Base-by-base conservation (phyloP, 2,113 vertebrate species). In the Chaenocephalus aceratus region DNA sequence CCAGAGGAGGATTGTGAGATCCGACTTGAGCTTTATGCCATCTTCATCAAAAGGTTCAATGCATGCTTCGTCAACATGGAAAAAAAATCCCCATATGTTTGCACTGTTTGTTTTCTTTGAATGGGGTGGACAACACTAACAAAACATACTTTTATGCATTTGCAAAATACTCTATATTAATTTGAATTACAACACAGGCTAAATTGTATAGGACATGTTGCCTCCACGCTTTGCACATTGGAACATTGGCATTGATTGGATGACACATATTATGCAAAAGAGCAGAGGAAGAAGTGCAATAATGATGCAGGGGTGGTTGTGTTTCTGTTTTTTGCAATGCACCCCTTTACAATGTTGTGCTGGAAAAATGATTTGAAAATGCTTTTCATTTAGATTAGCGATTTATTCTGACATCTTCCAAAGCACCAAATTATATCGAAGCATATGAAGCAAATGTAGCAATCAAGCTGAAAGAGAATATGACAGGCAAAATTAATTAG, bases 341-440 rank as follows among this genome's bases (percentile, higher is more conserved):
- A 80, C 59, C 23, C 12, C 21, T 61, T 58, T 61, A 51, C 58
- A 77, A 10, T 10, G 64, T 51, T 72, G 76, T 62, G 74, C 62
- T 62, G 2, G 59, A 75, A 86, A 41, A 77, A 89, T 77, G 54
- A 86, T 86, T 84, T 82, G 48, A 87, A 83, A 85, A 89, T 84
- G 83, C 59, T 77, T 87, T 89, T 89, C 85, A 75, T 82, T 88
- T 75, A 81, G 58, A 90, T 89, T 75, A 85, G 56, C 46, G 59
- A 80, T 83, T 82, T 16, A 56, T 69, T 60, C 16, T 82, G 88
- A 87, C 88, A 71, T 88, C 68, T 78, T 72, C 52, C 65, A 89
- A 85, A 84, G 56, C 59, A 73, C 44, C 59, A 70, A 80, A 89
- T 88, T 76, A 90, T 60, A 56, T 61, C n/a, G 54, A 64, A 70